Conservation (phyloP, 2,113 vertebrate genomes). For the Ophthalmotilapia sp. region DNA sequence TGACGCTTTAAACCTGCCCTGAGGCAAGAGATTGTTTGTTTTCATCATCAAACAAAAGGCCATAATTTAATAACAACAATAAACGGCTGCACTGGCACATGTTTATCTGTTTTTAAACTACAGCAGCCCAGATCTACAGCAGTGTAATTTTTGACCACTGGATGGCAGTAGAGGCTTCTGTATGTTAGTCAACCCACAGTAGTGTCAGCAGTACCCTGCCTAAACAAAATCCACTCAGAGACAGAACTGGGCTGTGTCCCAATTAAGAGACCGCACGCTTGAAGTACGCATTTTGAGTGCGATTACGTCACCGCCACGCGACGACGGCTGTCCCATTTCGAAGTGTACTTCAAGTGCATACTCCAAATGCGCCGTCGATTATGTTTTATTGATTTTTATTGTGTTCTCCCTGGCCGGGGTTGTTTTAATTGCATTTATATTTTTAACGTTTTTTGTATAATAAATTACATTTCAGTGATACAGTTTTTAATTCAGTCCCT, state of each 20-base stretch:
- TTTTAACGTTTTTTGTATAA: neutral
- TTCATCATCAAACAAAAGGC: neutral
- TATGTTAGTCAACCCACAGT: neutral
- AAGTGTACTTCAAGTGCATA: neutral
- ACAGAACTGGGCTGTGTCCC: neutral
- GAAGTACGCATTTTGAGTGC: accelerated
- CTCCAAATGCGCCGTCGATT: neutral
- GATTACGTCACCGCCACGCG: accelerated
- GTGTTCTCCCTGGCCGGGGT: neutral
- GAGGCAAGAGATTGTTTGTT: neutral
- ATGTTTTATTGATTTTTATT: neutral
- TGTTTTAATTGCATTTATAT: neutral
- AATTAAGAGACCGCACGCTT: accelerated
- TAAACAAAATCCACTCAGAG: neutral
- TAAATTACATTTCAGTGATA: neutral
- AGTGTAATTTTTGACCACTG: neutral
- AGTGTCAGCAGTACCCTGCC: accelerated
- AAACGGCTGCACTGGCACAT: neutral
- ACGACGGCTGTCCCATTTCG: accelerated
- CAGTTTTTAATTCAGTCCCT: neutral
- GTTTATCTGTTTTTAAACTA: neutral
- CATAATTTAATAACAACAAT: neutral
- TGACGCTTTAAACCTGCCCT: neutral
- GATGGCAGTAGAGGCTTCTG: neutral
- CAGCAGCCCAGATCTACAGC: neutral